Evolutionary conservation across 2,888 invertebrate species (phyloP).

Genomic region (Ophioninae sp.): DNA sequence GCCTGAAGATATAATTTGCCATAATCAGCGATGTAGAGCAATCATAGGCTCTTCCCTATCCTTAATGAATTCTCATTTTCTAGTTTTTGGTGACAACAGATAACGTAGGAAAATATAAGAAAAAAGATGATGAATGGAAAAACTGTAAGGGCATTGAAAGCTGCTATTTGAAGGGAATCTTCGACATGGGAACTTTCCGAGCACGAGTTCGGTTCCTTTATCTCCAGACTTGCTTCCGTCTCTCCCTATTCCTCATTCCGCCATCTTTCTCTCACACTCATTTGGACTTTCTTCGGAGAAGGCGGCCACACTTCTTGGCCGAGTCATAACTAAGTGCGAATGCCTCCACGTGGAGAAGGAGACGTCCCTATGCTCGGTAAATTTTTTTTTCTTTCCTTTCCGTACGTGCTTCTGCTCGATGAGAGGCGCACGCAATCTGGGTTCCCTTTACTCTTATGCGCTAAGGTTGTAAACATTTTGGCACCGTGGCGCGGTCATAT

Average conservation of each 20-base stretch:
- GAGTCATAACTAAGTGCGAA: constrained; percentile 70
- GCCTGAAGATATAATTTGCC: too few species aligned
- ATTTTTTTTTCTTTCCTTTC: constrained; percentile 32
- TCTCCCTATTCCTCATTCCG: constrained; percentile 11
- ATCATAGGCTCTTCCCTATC: neutral
- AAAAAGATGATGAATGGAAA: constrained; percentile 59
- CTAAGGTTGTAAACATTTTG: constrained; percentile 76
- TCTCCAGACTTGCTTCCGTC: constrained; percentile 16
- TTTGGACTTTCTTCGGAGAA: constrained; percentile 62
- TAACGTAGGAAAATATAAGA: constrained; percentile 50
- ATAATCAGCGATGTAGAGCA: constrained; percentile 7
- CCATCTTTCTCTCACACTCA: neutral
- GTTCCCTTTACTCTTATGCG: constrained; percentile 24
- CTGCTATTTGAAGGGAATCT: constrained; percentile 51
- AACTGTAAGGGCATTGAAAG: constrained; percentile 58
- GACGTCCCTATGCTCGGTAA: constrained; percentile 54
- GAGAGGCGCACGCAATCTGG: constrained; percentile 40
- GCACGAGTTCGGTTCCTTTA: constrained; percentile 42
- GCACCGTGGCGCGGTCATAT: constrained; percentile 68
- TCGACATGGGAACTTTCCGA: constrained; percentile 51
- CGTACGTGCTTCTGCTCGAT: constrained; percentile 59
- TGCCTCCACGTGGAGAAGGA: constrained; percentile 40
- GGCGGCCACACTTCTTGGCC: constrained; percentile 69
- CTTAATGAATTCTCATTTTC: neutral
- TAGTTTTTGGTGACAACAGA: constrained; percentile 29